Conservation (phyloP, 2,113 vertebrate genomes). For the Anguilla rostrata region DNA sequence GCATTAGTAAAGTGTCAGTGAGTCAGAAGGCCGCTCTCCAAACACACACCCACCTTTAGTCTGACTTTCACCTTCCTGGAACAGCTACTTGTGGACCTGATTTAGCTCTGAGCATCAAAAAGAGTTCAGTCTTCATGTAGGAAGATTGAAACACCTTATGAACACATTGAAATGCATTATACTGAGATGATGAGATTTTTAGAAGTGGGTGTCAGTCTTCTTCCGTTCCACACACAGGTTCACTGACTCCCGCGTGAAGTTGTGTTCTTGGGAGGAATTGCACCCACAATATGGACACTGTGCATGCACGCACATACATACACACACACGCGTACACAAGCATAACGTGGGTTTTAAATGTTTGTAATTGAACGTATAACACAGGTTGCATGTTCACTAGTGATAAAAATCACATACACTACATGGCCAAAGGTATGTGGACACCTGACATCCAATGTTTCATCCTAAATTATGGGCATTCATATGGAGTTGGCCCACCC, state of each 20-base stretch:
- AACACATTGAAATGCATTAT: constrained; percentile 50
- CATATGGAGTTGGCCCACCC: too few species aligned
- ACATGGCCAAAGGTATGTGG: too few species aligned
- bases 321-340: background rate
- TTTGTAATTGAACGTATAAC: constrained; percentile 4
- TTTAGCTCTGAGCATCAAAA: constrained; percentile 46
- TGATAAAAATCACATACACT: background rate
- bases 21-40: constrained; percentile 55
- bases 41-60: constrained; percentile 61
- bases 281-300: constrained; percentile 3
- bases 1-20: constrained; percentile 38
- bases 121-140: constrained; percentile 43
- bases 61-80: constrained; percentile 41
- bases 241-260: background rate
- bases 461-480: too few species aligned
- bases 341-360: constrained; percentile 7
- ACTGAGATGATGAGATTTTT: constrained; percentile 28
- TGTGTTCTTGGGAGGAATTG: constrained; percentile 22
- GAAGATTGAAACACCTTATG: constrained; percentile 49
- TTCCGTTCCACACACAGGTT: constrained; percentile 10
- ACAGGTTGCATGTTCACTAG: background rate
- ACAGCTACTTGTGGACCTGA: constrained; percentile 49
- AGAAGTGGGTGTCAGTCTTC: constrained; percentile 18
- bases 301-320: background rate
- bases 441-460: too few species aligned